Percentiles rank a stretch among this genome's conserved stretches.
Evolutionary conservation across 2,113 vertebrate species (phyloP).

Genomic region (Nothoprocta perdicaria): DNA sequence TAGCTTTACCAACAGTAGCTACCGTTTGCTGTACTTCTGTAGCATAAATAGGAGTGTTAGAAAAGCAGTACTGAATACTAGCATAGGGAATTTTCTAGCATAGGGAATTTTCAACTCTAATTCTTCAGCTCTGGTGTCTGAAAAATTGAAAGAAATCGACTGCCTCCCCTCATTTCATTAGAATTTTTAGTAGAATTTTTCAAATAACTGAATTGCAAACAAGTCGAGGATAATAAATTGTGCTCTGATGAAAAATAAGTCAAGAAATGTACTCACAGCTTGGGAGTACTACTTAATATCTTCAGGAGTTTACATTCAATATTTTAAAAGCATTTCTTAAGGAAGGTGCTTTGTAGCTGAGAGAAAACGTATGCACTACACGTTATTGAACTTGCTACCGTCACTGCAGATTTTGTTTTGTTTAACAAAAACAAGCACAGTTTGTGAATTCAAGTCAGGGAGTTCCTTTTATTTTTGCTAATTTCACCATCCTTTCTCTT

Average conservation of each 20-base stretch:
- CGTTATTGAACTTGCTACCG: conserved; percentile 73
- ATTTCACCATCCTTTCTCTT: conserved; percentile 79
- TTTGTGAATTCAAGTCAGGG: conserved; percentile 80
- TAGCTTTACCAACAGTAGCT: background rate
- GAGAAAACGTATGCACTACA: conserved; percentile 71
- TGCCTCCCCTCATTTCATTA: background rate
- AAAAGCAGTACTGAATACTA: background rate
- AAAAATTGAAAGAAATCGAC: conserved; percentile 22
- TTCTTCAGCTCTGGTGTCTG: background rate
- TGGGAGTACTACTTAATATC: conserved; percentile 61
- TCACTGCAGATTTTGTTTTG: conserved; percentile 76
- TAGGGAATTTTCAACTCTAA: background rate
- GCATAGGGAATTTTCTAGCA: background rate
- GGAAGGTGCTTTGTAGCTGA: conserved; percentile 66
- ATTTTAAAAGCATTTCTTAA: conserved; percentile 68
- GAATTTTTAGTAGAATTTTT: conserved; percentile 15
- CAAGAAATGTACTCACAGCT: conserved; percentile 45
- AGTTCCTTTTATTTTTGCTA: conserved; percentile 79
- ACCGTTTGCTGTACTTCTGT: background rate
- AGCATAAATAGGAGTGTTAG: background rate
- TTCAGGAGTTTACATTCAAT: conserved; percentile 59
- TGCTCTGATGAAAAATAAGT: conserved; percentile 17
- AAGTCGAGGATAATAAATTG: background rate
- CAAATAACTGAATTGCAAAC: conserved; percentile 16
- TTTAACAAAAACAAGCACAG: conserved; percentile 81